Evolutionary conservation across 2,888 invertebrate genomes (phyloP).

Genomic region (Hirtodrosophila duncani): DNA sequence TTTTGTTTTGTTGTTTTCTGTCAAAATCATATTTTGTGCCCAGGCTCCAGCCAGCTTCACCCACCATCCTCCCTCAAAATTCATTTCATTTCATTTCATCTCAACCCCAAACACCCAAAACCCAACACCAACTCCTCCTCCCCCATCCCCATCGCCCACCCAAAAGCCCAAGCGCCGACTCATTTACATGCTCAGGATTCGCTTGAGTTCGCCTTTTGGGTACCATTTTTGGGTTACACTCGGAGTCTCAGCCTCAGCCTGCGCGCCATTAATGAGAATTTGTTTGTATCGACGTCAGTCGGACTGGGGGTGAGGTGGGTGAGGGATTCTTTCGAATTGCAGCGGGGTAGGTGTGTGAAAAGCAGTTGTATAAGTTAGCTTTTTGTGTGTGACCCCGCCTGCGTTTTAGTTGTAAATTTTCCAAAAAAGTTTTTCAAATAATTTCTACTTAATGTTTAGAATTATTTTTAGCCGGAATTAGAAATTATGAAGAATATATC

Average conservation of each 20-base stretch:
- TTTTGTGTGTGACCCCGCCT: slow-evolving; percentile 9
- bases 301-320: slow-evolving; percentile 7
- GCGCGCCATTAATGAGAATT: slow-evolving; percentile 74
- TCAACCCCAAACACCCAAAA: background rate
- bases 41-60: slow-evolving; percentile 6
- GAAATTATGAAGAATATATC: slow-evolving; percentile 72
- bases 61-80: slow-evolving; percentile 3
- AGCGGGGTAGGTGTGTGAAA: slow-evolving; percentile 4
- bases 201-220: slow-evolving; percentile 40
- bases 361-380: background rate
- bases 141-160: background rate
- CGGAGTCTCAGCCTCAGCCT: slow-evolving; percentile 29
- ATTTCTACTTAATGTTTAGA: slow-evolving; percentile 76
- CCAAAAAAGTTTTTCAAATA: slow-evolving; percentile 74
- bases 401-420: slow-evolving; percentile 68
- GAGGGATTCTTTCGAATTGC: no score
- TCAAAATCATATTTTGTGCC: slow-evolving; percentile 75
- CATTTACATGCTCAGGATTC: slow-evolving; percentile 67
- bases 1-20: slow-evolving; percentile 77
- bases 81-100: background rate
- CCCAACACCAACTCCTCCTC: background rate
- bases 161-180: slow-evolving; percentile 52
- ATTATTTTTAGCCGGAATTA: slow-evolving; percentile 72
- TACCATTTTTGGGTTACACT: slow-evolving; percentile 41
- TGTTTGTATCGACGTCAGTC: slow-evolving; percentile 73